These are phyloP conservation scores for Epiblema foenella DNA, from an alignment of 2,888 invertebrate species.

Conservation along the genomic window DNA sequence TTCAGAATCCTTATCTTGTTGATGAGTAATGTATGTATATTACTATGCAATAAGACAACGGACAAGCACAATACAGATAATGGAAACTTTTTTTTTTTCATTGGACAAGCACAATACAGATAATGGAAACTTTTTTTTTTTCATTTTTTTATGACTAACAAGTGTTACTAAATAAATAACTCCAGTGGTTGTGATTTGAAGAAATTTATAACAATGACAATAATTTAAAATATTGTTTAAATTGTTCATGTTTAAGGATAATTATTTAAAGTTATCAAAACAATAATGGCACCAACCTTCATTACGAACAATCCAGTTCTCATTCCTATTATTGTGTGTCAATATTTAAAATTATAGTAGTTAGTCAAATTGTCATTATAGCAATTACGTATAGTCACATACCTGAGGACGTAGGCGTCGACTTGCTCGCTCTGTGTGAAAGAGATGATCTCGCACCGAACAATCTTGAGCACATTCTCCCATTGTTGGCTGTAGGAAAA, in stretches of 20 bases:
- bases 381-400: conserved; percentile 63
- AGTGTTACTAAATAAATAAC: too few relatives aligned
- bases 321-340: not conserved
- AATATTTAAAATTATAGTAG: not conserved
- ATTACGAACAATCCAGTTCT: not conserved
- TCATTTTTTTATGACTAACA: too few relatives aligned
- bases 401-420: conserved; percentile 98
- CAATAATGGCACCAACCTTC: not conserved
- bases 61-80: too few relatives aligned
- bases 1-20: conserved; percentile 29
- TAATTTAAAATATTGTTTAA: too few relatives aligned
- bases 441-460: conserved; percentile 98
- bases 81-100: not conserved
- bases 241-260: too few relatives aligned
- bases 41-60: not conserved
- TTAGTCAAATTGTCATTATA: not conserved
- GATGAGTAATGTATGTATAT: not conserved
- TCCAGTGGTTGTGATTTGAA: too few relatives aligned
- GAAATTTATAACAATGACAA: too few relatives aligned
- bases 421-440: conserved; percentile 94
- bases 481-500: conserved; percentile 90
- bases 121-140: too few relatives aligned
- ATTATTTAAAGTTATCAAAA: not conserved
- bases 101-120: too few relatives aligned
- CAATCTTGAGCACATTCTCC: conserved; percentile 95